Evolutionary conservation across 2,888 invertebrate species (phyloP).

Genomic region (Drosophila birchii): DNA sequence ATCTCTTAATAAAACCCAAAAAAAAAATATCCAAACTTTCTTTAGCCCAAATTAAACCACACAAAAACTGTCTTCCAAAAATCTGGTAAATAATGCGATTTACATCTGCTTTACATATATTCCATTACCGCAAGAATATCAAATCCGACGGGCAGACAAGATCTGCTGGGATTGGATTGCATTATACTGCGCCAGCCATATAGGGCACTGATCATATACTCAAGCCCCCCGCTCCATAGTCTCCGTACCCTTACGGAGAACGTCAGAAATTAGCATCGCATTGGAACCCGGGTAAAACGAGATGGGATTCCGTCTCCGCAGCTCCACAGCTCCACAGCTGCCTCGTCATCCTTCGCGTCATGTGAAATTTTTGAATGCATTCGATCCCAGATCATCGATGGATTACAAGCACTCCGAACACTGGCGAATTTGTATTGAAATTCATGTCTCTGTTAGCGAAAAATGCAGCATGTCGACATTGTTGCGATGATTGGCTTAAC

Average conservation of each 20-base stretch:
- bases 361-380: slow-evolving; percentile 57
- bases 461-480: slow-evolving; percentile 54
- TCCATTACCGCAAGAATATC: slow-evolving; percentile 49
- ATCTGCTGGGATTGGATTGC: slow-evolving; percentile 21
- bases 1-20: neutral
- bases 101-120: slow-evolving; percentile 46
- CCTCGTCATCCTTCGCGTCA: slow-evolving; percentile 36
- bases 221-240: neutral
- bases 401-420: slow-evolving; percentile 30
- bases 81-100: slow-evolving; percentile 38
- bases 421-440: slow-evolving; percentile 66
- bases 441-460: slow-evolving; percentile 77
- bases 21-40: slow-evolving; percentile 20
- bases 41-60: slow-evolving; percentile 20
- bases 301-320: slow-evolving; percentile 4
- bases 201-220: slow-evolving; percentile 53
- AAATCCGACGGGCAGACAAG: slow-evolving; percentile 23
- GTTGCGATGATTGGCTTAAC: slow-evolving; percentile 76
- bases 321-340: slow-evolving; percentile 9
- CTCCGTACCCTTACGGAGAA: slow-evolving; percentile 44
- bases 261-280: slow-evolving; percentile 67
- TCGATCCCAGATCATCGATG: slow-evolving; percentile 44
- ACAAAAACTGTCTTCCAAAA: neutral
- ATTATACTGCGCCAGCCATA: slow-evolving; percentile 43
- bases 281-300: slow-evolving; percentile 21